These are phyloP conservation scores for Ariolimax columbianus DNA, from an alignment of 2,888 invertebrate genomes.

Conservation along the genomic window DNA sequence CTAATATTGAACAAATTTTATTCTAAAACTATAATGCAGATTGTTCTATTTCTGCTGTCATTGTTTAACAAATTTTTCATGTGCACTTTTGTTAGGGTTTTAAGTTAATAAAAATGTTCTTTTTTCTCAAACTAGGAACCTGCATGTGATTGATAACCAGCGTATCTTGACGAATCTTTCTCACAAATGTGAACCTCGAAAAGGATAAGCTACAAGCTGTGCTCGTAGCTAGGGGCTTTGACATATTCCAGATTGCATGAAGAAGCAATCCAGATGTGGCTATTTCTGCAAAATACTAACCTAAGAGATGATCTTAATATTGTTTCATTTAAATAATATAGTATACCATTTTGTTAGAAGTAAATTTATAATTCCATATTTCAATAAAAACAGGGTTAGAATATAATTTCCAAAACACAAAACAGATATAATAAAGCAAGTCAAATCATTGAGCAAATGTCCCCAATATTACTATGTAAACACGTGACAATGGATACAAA, in stretches of 20 bases:
- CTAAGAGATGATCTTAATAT: neutral
- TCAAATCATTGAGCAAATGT: too few species aligned
- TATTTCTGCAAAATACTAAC: neutral
- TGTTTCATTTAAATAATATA: too few species aligned
- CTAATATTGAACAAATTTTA: too few species aligned
- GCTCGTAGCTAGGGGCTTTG: neutral
- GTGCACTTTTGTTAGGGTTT: neutral
- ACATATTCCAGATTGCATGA: neutral
- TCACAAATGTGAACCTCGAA: conserved; percentile 85
- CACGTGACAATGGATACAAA: too few species aligned
- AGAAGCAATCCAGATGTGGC: neutral
- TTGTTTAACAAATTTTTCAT: neutral
- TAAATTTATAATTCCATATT: too few species aligned
- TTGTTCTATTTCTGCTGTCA: too few species aligned
- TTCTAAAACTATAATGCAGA: too few species aligned
- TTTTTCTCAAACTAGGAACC: conserved; percentile 77
- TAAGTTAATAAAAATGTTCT: neutral
- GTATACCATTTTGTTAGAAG: too few species aligned
- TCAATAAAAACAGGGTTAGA: too few species aligned
- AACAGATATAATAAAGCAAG: too few species aligned
- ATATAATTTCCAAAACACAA: too few species aligned
- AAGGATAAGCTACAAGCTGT: conserved; percentile 60
- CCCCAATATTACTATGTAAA: too few species aligned
- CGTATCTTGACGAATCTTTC: conserved; percentile 87
- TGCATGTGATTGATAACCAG: conserved; percentile 89